Conservation (phyloP, 2,888 invertebrate genomes). For the Zygaena filipendulae region DNA sequence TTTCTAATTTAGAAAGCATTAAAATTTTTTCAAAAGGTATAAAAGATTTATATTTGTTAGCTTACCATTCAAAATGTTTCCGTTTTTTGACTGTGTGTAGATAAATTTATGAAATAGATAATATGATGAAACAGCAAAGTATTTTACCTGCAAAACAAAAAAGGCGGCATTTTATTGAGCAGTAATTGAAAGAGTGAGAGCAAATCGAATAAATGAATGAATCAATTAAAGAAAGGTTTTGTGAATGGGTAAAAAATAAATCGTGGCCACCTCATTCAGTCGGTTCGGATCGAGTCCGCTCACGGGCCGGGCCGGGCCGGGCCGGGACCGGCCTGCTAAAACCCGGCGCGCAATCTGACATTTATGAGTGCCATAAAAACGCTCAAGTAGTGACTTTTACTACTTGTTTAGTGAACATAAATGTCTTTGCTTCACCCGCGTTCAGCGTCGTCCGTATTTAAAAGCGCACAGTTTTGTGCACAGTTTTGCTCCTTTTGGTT, state of each 20-base stretch:
- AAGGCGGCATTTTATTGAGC: neutral
- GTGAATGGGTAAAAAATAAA: constrained; percentile 16
- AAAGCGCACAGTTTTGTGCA: constrained; percentile 65
- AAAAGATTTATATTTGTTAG: neutral
- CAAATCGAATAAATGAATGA: neutral
- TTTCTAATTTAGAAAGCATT: neutral
- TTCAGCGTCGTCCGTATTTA: constrained; percentile 65
- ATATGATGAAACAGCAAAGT: neutral
- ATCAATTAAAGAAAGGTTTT: neutral
- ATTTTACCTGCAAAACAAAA: neutral
- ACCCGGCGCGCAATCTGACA: constrained; percentile 67
- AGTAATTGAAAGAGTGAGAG: neutral
- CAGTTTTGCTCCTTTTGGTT: constrained; percentile 57
- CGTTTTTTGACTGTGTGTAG: neutral
- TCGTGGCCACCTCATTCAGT: constrained; percentile 24
- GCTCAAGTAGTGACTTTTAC: constrained; percentile 71
- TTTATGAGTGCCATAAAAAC: constrained; percentile 71
- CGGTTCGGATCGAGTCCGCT: constrained; percentile 17
- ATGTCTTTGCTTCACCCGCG: constrained; percentile 68
- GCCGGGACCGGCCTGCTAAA: constrained; percentile 43
- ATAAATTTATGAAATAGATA: no score
- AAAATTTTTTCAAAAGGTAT: neutral
- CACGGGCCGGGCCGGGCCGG: constrained; percentile 24
- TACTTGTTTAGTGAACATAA: constrained; percentile 72
- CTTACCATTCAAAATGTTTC: neutral